Conservation (phyloP, 2,888 invertebrate genomes). For the Machimus atricapillus region DNA sequence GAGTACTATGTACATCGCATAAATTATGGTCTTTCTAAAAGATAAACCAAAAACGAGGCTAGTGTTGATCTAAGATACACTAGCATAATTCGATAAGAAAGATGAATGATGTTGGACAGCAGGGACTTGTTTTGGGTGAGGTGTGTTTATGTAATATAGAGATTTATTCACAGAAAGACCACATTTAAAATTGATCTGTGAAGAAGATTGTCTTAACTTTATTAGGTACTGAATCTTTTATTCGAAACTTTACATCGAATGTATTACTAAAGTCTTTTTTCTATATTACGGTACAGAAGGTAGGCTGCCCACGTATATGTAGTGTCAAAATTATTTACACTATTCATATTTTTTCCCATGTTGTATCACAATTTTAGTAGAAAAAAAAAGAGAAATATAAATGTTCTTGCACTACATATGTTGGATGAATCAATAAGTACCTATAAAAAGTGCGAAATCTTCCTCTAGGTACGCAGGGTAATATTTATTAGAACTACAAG, state of each 20-base stretch:
- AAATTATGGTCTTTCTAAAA: not conserved
- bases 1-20: not conserved
- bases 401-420: too few relatives aligned
- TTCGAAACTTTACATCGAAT: not conserved
- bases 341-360: too few relatives aligned
- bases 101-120: not conserved
- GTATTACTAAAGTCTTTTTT: not conserved
- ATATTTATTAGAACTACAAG: too few relatives aligned
- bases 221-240: not conserved
- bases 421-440: too few relatives aligned
- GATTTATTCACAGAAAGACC: not conserved
- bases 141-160: not conserved
- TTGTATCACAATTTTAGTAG: too few relatives aligned
- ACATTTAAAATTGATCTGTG: not conserved
- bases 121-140: not conserved
- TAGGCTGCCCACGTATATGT: too few relatives aligned
- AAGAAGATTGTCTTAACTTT: too few relatives aligned
- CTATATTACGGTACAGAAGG: too few relatives aligned
- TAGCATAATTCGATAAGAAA: not conserved
- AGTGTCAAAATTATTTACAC: too few relatives aligned
- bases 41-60: not conserved
- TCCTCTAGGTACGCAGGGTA: too few relatives aligned
- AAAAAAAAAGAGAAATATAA: too few relatives aligned
- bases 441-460: too few relatives aligned
- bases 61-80: not conserved